Evolutionary conservation across 2,797 vertebrate species (phyloP).

Genomic region (Rhinella marina): DNA sequence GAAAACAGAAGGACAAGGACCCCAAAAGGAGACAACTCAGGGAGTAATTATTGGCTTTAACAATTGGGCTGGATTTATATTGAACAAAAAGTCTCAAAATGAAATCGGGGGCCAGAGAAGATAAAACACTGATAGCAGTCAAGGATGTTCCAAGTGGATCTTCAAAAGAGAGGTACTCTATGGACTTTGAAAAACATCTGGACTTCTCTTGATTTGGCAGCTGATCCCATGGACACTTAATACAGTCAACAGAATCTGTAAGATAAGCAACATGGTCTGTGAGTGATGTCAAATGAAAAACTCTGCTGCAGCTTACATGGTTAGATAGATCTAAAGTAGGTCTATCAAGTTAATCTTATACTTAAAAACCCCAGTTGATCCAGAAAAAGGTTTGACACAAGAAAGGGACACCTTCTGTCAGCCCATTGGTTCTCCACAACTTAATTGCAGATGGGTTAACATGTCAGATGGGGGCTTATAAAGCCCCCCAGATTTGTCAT

Average conservation of each 20-base stretch:
- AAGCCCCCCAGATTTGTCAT: too few species aligned
- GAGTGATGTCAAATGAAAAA: background rate
- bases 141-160: slow-evolving; percentile 18
- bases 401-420: too few species aligned
- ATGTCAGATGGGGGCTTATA: too few species aligned
- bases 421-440: too few species aligned
- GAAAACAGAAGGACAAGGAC: slow-evolving; percentile 28
- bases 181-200: background rate
- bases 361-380: too few species aligned
- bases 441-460: too few species aligned
- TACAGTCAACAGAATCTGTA: slow-evolving; percentile 27
- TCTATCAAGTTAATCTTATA: too few species aligned
- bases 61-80: slow-evolving; percentile 4
- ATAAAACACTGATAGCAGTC: background rate
- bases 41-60: slow-evolving; percentile 32
- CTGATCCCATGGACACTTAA: slow-evolving; percentile 21
- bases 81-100: slow-evolving; percentile 32
- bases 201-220: slow-evolving; percentile 27
- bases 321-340: too few species aligned
- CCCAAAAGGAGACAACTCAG: slow-evolving; percentile 10
- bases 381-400: too few species aligned
- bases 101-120: background rate
- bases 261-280: background rate
- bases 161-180: slow-evolving; percentile 33
- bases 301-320: background rate